Evolutionary conservation across 2,113 vertebrate species (phyloP), one percentile per base, ranked within the genome.

Genomic region (Callopanchax toddi): DNA sequence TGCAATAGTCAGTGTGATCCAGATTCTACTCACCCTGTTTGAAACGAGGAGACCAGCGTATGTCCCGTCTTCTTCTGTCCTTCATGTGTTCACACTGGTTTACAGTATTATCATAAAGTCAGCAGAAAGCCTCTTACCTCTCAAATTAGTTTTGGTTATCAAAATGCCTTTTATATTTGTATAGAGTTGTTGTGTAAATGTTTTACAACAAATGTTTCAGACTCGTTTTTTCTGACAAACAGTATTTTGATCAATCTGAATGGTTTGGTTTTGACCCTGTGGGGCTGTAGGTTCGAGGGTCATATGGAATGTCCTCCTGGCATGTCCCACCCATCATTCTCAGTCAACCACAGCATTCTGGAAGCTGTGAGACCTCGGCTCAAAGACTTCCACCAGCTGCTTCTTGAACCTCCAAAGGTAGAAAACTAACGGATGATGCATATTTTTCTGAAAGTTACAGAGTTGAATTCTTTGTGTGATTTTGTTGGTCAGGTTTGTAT

Each of bases 361-460:
- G 95, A 98, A 89, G 97, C 96, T 55, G 96, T 99, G 86, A 94
- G 94, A 90, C 93, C 94, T 69, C 80, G 95, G 83, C 95, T 99
- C 60, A 93, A 95, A 72, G 95, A 96, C 81, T 99, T 99, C 83
- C 96, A 99, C 71, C 94, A 98, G 79, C 94, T 99, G 74, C 89
- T 99, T 10, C 92, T 99, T 49, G 96, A 99, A 78, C 97, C 97
- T 42, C 97, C 97, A 76, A 98, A 98, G 95, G 97, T 99, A 92
- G 61, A 39, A n/a, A 34, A n/a, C 15, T 1, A 22, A 21, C 44
- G 16, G 7, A 50, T 17, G 16, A 13, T 6, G 16, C 15, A 16
- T 42, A n/a, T n/a, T n/a, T n/a, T n/a, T 16, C 16, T n/a, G 29
- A 6, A 4, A 7, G 29, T n/a, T 42, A n/a, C 5, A 40, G n/a